Base-by-base conservation (phyloP, 2,888 invertebrate genomes). In the Drosophila birchii region DNA sequence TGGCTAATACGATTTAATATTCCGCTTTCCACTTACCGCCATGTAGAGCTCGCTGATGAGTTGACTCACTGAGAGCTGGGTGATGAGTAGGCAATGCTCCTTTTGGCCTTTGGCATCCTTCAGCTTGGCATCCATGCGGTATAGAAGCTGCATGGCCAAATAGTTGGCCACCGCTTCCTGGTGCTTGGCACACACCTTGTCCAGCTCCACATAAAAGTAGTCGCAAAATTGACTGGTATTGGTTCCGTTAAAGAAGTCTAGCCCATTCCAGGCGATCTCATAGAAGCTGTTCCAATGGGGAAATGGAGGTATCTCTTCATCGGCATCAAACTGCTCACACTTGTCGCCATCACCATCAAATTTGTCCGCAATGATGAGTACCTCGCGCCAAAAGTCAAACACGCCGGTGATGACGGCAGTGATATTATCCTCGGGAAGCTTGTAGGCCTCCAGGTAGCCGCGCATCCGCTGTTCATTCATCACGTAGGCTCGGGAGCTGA, bases 101-200 rank as follows among this genome's bases (percentile, higher is more conserved):
- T 79, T 82, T 43, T 91, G 90, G 16, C 78, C 86, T 34, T 80
- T 82, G 1, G 44, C 39, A 0, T 73, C 78, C 45, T 86, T 72
- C 4, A 92, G 59, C 3, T 84, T 78, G 26, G 85, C 76, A 49
- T 92, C 91, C 90, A 92, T 80, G 2, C 60, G 56, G 55, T 86
- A 88, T 5, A 92, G 75, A 14, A 92, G 78, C 61, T 84, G 85
- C 73, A 92, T 68, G n/a, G 92, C 85, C 58, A 92, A 72, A 59
- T 92, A 92, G 66, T 92, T 92, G 14, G 92, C 92, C 11, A 86
- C 89, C 0, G 90, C 89, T 26, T 78, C 62, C n/a, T 81, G 78
- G 7, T 82, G 81, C 26, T 79, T 76, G 4, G 43, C 53, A 16
- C 86, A 90, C 38, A 91, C 78, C 36, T 74, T 66, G 26, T 91